phyloP scores from a whole-genome alignment of 1,140 invertebrate species.

The Scaptomyza hsui region DNA sequence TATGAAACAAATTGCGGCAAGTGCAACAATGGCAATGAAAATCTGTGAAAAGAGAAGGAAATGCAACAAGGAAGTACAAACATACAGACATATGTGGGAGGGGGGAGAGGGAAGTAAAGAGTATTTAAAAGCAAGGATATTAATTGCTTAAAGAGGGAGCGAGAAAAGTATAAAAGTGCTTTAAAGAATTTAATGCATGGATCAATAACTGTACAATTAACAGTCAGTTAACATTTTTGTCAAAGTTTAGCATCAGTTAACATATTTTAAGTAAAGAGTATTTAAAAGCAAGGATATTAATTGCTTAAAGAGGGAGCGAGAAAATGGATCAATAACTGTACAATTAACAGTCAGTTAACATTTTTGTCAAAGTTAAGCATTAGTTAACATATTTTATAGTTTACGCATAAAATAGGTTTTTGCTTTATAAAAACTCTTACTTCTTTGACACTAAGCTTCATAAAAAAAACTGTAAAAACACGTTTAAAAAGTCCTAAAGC shows the following conservation, averaged over 20 bases:
- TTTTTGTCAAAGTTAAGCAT: no score
- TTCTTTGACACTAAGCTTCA: not conserved
- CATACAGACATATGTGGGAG: not conserved
- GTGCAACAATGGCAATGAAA: slow-evolving; percentile 42
- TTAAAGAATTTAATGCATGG: no score
- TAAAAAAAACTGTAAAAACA: not conserved
- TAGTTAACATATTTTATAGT: no score
- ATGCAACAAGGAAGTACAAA: slow-evolving; percentile 12
- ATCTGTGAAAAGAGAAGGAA: slow-evolving; percentile 25
- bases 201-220: no score
- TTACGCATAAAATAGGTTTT: no score
- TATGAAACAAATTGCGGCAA: slow-evolving; percentile 37
- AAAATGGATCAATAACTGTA: not conserved
- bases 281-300: no score
- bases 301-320: not conserved
- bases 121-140: no score
- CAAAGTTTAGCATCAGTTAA: no score
- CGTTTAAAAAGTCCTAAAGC: slow-evolving; percentile 10
- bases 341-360: not conserved
- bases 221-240: no score
- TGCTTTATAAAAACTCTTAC: not conserved
- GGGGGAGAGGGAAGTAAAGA: not conserved
- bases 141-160: not conserved
- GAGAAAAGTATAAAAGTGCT: no score
- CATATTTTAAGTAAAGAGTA: not conserved